These are phyloP conservation scores for Chloroceryle aenea DNA, from an alignment of 2,113 vertebrate species.

Conservation along the genomic window DNA sequence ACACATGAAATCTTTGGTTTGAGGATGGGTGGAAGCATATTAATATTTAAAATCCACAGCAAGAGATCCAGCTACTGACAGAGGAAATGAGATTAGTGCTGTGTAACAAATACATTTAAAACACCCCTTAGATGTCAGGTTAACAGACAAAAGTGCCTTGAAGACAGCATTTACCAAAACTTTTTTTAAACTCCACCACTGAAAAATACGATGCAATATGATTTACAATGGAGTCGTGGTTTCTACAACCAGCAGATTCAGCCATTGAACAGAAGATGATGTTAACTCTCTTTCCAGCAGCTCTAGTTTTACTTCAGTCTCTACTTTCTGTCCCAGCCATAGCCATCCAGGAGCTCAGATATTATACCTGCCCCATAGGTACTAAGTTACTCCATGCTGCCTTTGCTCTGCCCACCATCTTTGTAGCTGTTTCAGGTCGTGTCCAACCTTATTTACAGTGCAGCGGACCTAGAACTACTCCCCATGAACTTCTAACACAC, in stretches of 20 bases:
- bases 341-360: background rate
- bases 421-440: background rate
- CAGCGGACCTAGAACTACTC: background rate
- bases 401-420: background rate
- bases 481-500: background rate
- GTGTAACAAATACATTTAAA: background rate
- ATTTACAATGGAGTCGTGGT: background rate
- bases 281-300: background rate
- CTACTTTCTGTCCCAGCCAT: background rate
- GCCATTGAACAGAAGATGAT: background rate
- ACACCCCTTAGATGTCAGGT: background rate
- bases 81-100: background rate
- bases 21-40: background rate
- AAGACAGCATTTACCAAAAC: background rate
- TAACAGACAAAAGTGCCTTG: background rate
- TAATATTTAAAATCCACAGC: background rate
- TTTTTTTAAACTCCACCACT: background rate
- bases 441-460: background rate
- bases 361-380: no score
- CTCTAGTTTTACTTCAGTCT: background rate
- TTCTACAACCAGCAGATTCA: background rate
- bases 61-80: background rate
- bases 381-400: background rate
- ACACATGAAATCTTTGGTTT: background rate
- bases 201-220: background rate